Evolutionary conservation across 2,888 invertebrate species (phyloP), one percentile per base, ranked within the genome.

Genomic region (Andrena bicolor): DNA sequence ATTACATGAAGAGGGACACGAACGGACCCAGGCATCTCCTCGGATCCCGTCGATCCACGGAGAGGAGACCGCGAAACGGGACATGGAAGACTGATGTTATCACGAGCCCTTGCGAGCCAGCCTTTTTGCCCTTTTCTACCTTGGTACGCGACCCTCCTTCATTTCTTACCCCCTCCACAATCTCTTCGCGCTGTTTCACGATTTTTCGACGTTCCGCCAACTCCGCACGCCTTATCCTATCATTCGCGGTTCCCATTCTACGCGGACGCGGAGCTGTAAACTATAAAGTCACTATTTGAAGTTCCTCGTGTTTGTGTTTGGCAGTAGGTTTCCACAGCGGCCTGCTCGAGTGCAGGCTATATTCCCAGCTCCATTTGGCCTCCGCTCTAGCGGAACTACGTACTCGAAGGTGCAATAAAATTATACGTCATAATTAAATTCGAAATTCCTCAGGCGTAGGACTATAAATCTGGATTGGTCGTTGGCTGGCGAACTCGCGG

Each of bases 1-100:
- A 93, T 93, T 93, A 93, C 93, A 93, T 84, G 92, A 92, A 90
- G 91, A 89, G 89, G 88, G 92, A 91, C 88, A 90, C 87, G 85
- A 60, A 78, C 74, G 74, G 77, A 61, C 63, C 76, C 41, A 61
- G 69, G 65, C 72, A 83, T 83, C 83, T 71, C 66, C 76, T 30
- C 58, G 49, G 64, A 41, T 65, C 26, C 77, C 49, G 49, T 41
- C 61, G 51, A 66, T 73, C 73, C 65, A 51, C 66, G 13, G 35
- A 35, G 53, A 51, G 56, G 56, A 26, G 49, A 30, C 58, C 65
- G 58, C 66, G 79, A 68, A 73, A 68, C 76, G 79, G 85, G 85
- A 84, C 82, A 85, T 82, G 81, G 88, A 89, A 91, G 91, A 90
- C 92, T 92, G 92, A 92, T 92, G 92, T 92, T 92, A 92, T 92